These are phyloP conservation scores for Diarsia brunnea DNA, from an alignment of 2,888 invertebrate species.

Conservation along the genomic window DNA sequence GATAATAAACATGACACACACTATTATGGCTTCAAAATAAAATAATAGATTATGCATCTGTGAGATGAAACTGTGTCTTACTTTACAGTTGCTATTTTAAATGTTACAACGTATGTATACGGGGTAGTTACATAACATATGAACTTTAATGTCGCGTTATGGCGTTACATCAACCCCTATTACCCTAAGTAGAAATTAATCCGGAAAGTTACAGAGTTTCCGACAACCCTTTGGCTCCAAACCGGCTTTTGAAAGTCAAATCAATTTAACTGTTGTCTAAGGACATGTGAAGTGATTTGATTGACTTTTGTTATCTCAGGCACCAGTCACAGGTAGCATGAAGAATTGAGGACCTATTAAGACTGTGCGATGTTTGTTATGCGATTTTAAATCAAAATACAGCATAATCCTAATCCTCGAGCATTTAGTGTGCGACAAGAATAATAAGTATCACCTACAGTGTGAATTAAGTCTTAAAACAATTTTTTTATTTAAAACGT, in stretches of 20 bases:
- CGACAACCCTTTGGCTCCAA: conserved; percentile 12
- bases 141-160: background rate
- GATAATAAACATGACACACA: background rate
- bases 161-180: background rate
- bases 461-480: background rate
- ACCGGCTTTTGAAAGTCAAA: conserved; percentile 18
- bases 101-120: background rate
- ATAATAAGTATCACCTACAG: background rate
- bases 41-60: background rate
- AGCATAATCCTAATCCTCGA: background rate
- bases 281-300: conserved; percentile 18
- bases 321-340: conserved; percentile 4
- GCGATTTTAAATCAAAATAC: background rate
- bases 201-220: conserved; percentile 18
- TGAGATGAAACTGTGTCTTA: background rate
- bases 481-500: background rate
- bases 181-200: conserved; percentile 14
- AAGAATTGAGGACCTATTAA: background rate
- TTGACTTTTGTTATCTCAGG: conserved; percentile 7
- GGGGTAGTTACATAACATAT: background rate
- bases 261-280: conserved; percentile 27
- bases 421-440: background rate
- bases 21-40: background rate
- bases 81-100: no score
- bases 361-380: background rate